Evolutionary conservation across 1,140 invertebrate genomes (phyloP).

Genomic region (Adelges cooleyi): DNA sequence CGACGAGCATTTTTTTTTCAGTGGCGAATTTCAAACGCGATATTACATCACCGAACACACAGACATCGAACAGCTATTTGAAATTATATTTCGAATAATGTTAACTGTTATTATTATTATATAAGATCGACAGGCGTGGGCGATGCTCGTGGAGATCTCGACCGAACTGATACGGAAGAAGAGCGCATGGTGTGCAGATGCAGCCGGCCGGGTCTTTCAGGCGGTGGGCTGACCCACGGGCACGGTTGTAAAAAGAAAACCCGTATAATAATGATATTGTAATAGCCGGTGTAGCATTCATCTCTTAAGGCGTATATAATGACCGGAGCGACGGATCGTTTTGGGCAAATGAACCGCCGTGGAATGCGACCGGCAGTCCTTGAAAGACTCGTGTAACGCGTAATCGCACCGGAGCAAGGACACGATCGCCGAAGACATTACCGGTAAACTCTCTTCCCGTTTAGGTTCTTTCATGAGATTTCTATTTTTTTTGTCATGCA

Average conservation of each 20-base stretch:
- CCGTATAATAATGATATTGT: neutral
- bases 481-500: too few relatives aligned
- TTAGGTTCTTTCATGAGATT: too few relatives aligned
- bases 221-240: neutral
- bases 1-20: conserved; percentile 34
- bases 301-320: neutral
- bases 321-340: neutral
- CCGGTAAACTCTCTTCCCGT: too few relatives aligned
- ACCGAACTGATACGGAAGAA: too few relatives aligned
- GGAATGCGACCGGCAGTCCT: conserved; percentile 2
- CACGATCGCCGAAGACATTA: neutral
- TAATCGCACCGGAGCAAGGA: neutral
- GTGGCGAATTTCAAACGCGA: too few relatives aligned
- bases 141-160: neutral
- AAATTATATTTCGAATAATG: too few relatives aligned
- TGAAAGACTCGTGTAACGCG: neutral
- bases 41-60: too few relatives aligned
- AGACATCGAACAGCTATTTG: too few relatives aligned
- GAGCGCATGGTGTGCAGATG: too few relatives aligned
- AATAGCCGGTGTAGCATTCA: neutral
- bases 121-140: too few relatives aligned
- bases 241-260: neutral
- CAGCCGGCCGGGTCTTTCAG: neutral
- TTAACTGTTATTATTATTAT: too few relatives aligned
- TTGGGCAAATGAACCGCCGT: conserved; percentile 7